phyloP scores from a whole-genome alignment of 2,888 invertebrate genomes.

The Drosophila demipolita region DNA sequence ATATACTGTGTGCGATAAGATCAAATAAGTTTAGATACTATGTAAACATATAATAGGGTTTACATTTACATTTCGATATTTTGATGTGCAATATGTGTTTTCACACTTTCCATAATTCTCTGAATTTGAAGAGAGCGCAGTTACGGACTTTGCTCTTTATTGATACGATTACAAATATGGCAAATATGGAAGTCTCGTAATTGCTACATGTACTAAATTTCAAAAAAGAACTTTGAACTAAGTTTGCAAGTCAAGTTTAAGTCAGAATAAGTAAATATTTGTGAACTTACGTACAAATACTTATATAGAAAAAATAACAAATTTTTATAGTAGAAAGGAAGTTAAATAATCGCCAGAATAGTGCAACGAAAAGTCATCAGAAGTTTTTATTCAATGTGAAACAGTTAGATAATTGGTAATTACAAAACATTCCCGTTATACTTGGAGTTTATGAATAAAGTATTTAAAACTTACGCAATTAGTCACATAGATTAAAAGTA shows the following conservation, averaged over 20 bases:
- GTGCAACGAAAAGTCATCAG: background rate
- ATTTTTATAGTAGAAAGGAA: slow-evolving; percentile 17
- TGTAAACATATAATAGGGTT: background rate
- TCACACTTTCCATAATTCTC: background rate
- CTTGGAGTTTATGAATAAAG: background rate
- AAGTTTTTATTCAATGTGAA: background rate
- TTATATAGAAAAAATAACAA: slow-evolving; percentile 1
- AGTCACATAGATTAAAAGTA: slow-evolving; percentile 1
- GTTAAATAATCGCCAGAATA: slow-evolving; percentile 18
- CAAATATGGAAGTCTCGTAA: slow-evolving; percentile 3
- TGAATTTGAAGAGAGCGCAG: background rate
- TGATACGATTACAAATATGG: slow-evolving; percentile 5
- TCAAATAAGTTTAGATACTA: background rate
- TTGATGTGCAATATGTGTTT: background rate
- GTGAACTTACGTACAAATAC: background rate
- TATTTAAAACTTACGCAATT: background rate
- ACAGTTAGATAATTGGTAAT: background rate
- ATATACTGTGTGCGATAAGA: background rate
- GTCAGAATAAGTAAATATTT: background rate
- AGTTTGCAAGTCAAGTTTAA: too few relatives aligned
- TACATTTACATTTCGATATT: background rate
- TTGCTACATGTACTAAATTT: background rate
- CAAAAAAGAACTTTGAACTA: background rate
- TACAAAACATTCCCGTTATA: background rate
- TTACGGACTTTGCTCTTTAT: slow-evolving; percentile 11